Base-by-base conservation (phyloP, 2,797 vertebrate genomes). In the Gymnothorax reevesii region DNA sequence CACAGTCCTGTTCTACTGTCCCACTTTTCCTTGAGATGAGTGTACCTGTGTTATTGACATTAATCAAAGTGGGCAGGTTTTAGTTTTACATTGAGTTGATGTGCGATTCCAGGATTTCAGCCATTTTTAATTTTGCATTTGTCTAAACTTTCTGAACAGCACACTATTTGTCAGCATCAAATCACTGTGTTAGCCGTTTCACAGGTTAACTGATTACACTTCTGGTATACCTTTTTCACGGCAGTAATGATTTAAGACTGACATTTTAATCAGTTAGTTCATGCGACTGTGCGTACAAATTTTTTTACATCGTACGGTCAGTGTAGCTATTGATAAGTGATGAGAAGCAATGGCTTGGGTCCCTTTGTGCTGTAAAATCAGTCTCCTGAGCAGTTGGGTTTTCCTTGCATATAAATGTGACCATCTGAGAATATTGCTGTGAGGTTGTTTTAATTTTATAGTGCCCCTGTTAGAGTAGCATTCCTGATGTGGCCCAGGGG, bases 241-340 rank as follows among this genome's bases (percentile, higher is more conserved):
- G 15, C 8, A 13, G 4, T 25, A n/a, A 25, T 27, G 27, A 20
- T 42, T 60, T 49, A 33, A 83, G 82, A 57, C 82, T 15, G 54
- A 59, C 8, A 25, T 60, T 57, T 60, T 80, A 22, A 52, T 64
- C 15, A 25, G 27, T 82, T 62, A 80, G 59, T 15, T 64, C 42
- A 86, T 55, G 33, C 64, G 25, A 77, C 52, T 82, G 77, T n/a
- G 27, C 55, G 54, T 57, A 52, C 64, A 64, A 25, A 49, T 79
- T 80, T 49, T 42, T 64, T n/a, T 12, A 3, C 25, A 5, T 15
- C 85, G 54, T 66, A 64, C 79, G 66, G 64, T 82, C 60, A 62
- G 82, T 82, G 25, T 82, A 17, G 60, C 82, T 80, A 82, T 86
- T 71, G 57, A 82, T 86, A 71, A 57, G 54, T 69, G 3, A 49